phyloP scores from a whole-genome alignment of 2,113 vertebrate genomes.

The Gambusia affinis region DNA sequence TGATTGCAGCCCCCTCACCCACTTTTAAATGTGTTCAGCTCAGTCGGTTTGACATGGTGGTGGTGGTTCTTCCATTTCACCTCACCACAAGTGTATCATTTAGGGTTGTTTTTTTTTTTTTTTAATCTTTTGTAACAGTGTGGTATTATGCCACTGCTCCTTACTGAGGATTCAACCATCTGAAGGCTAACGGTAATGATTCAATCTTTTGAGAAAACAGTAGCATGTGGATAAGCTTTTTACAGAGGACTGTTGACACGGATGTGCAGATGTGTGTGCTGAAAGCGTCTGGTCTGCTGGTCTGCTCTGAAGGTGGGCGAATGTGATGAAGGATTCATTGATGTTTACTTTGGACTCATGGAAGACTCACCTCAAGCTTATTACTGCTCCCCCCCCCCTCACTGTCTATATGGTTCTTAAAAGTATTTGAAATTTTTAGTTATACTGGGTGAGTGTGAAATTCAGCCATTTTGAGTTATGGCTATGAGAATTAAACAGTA shows the following conservation, averaged over 20 bases:
- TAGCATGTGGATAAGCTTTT: slow-evolving; percentile 3
- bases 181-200: slow-evolving; percentile 9
- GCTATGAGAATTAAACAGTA: no score
- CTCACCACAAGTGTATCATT: slow-evolving; percentile 7
- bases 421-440: neutral
- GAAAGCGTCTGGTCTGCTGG: slow-evolving; percentile 13
- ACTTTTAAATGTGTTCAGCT: slow-evolving; percentile 50
- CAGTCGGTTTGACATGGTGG: slow-evolving; percentile 41
- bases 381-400: neutral
- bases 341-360: slow-evolving; percentile 24
- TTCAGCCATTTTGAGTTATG: neutral
- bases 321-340: slow-evolving; percentile 16
- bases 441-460: neutral
- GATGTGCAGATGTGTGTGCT: slow-evolving; percentile 5
- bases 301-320: slow-evolving; percentile 20
- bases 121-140: no score
- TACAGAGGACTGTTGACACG: slow-evolving; percentile 16
- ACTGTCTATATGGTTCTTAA: neutral
- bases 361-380: neutral
- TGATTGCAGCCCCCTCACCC: slow-evolving; percentile 60
- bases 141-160: neutral
- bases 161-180: slow-evolving; percentile 4
- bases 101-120: neutral
- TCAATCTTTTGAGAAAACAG: neutral
- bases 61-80: slow-evolving; percentile 19